Conservation (phyloP, 2,888 invertebrate species). For the Dicyrtomina minuta region DNA sequence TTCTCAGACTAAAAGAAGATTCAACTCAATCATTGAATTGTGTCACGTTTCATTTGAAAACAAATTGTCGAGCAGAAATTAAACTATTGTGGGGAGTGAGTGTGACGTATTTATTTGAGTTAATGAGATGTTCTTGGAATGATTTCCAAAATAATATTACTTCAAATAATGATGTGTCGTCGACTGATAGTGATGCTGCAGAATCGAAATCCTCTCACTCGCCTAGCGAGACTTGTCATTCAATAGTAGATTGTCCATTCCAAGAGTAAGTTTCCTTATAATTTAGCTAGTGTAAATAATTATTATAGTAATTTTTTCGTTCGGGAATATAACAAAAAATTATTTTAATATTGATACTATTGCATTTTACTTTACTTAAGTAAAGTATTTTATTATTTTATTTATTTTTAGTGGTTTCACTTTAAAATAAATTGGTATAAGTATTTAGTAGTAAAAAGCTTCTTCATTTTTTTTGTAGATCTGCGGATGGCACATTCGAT, state of each 20-base stretch:
- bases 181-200: neutral
- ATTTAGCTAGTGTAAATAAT: neutral
- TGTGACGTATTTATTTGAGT: constrained; percentile 39
- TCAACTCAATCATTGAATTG: constrained; percentile 21
- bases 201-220: neutral
- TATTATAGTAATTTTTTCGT: too few relatives aligned
- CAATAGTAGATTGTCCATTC: constrained; percentile 16
- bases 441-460: neutral
- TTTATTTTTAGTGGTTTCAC: neutral
- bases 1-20: constrained; percentile 31
- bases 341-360: too few relatives aligned
- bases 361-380: too few relatives aligned
- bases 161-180: neutral
- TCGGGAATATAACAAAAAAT: too few relatives aligned
- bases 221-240: constrained; percentile 10
- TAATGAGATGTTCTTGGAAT: constrained; percentile 42
- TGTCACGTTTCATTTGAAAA: constrained; percentile 37
- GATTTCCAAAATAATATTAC: constrained; percentile 15
- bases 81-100: constrained; percentile 45
- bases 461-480: constrained; percentile 2
- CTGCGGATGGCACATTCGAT: constrained; percentile 24
- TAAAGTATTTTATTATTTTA: too few relatives aligned
- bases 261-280: constrained; percentile 29
- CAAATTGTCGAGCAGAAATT: constrained; percentile 33
- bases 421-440: neutral